phyloP scores from a whole-genome alignment of 2,797 vertebrate genomes.

The Eulemur rubriventer region DNA sequence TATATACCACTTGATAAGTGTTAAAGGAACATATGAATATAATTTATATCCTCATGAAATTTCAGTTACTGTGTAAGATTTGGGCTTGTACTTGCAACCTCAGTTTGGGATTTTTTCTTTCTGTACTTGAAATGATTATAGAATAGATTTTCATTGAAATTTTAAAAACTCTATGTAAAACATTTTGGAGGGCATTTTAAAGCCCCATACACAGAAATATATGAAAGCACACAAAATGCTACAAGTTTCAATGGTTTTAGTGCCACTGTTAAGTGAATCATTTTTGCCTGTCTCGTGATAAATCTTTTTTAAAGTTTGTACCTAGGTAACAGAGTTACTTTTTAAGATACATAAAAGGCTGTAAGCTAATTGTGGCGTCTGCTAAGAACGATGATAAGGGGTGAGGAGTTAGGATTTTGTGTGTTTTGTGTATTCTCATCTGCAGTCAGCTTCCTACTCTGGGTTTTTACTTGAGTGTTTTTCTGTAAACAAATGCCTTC shows the following conservation, averaged over 20 bases:
- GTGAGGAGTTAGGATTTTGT: conserved; percentile 45
- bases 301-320: conserved; percentile 66
- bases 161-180: conserved; percentile 32
- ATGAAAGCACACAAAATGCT: conserved; percentile 22
- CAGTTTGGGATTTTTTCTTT: background rate
- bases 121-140: conserved; percentile 42
- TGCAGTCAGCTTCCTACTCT: background rate
- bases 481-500: conserved; percentile 57
- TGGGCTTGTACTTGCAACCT: background rate
- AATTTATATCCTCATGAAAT: conserved; percentile 6
- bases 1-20: background rate
- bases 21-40: conserved; percentile 41
- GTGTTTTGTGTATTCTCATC: conserved; percentile 49
- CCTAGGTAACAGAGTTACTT: conserved; percentile 64
- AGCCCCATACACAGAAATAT: conserved; percentile 54
- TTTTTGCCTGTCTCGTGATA: conserved; percentile 17
- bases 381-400: conserved; percentile 63
- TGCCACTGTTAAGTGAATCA: background rate
- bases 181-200: background rate
- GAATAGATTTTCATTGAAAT: conserved; percentile 51
- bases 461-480: conserved; percentile 42
- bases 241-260: background rate
- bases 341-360: conserved; percentile 83
- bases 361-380: conserved; percentile 75
- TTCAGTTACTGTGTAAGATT: conserved; percentile 74